Evolutionary conservation across 2,888 invertebrate genomes (phyloP).

Genomic region (Pyralis farinalis): DNA sequence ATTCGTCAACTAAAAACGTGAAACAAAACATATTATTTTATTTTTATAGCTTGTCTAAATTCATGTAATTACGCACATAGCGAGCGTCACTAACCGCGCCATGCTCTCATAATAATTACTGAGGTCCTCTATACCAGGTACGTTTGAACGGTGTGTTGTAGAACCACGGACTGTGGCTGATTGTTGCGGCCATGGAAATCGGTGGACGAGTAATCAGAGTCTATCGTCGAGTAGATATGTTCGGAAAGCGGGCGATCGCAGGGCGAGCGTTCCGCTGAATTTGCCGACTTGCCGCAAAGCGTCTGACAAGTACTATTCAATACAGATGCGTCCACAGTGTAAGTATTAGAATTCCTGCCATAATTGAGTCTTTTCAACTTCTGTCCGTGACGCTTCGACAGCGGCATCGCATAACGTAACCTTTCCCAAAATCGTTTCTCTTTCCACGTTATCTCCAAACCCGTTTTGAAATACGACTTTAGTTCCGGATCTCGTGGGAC

Average conservation of each 20-base stretch:
- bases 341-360: conserved; percentile 91
- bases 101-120: conserved; percentile 34
- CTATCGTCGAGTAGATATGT: conserved; percentile 94
- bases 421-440: conserved; percentile 98
- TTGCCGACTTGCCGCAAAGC: conserved; percentile 77
- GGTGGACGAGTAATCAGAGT: conserved; percentile 91
- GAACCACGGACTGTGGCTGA: conserved; percentile 67
- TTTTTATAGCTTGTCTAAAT: too few relatives aligned
- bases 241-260: conserved; percentile 89
- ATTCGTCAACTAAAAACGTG: too few relatives aligned
- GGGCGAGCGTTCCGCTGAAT: conserved; percentile 80
- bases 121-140: conserved; percentile 64
- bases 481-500: conserved; percentile 93
- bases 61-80: too few relatives aligned
- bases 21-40: too few relatives aligned
- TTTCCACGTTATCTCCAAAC: conserved; percentile 92
- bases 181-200: conserved; percentile 64
- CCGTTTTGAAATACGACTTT: conserved; percentile 93
- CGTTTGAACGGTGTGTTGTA: conserved; percentile 76
- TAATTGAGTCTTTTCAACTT: conserved; percentile 83
- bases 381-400: conserved; percentile 84
- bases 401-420: conserved; percentile 93
- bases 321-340: conserved; percentile 87
- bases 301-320: conserved; percentile 83
- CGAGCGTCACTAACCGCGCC: too few relatives aligned